These are phyloP conservation scores for Hippocampus mohnikei DNA, from an alignment of 2,113 vertebrate species.

Conservation along the genomic window DNA sequence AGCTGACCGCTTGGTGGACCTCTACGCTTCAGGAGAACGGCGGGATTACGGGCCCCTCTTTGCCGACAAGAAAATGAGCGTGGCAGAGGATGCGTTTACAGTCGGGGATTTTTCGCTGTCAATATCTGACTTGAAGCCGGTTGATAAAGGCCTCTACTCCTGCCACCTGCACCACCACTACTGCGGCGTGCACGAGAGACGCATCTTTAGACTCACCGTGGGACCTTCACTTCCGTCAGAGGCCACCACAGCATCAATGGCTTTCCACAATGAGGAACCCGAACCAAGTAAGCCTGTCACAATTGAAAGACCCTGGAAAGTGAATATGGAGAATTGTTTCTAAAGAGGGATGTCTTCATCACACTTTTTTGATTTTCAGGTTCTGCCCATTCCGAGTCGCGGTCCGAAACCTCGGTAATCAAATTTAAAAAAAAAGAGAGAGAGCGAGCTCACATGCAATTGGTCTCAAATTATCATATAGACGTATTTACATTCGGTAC, in stretches of 20 bases:
- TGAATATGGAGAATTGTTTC: not conserved
- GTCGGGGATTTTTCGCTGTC: conserved; percentile 87
- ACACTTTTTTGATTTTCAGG: no score
- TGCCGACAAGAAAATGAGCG: conserved; percentile 78
- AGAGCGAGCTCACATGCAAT: no score
- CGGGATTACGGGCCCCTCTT: conserved; percentile 82
- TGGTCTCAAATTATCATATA: no score
- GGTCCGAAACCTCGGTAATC: no score
- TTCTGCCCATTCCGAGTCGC: no score
- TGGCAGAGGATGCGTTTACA: conserved; percentile 79
- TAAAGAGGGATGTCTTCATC: no score
- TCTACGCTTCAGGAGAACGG: conserved; percentile 88
- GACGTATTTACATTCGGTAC: no score
- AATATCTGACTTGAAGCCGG: conserved; percentile 71
- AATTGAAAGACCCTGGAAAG: not conserved
- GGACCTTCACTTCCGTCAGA: conserved; percentile 43
- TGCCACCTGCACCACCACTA: conserved; percentile 97
- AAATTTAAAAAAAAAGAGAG: no score
- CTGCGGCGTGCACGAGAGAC: conserved; percentile 88
- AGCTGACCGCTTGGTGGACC: conserved; percentile 87
- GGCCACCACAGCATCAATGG: conserved; percentile 47
- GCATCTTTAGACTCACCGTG: conserved; percentile 81
- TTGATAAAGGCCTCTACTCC: conserved; percentile 86
- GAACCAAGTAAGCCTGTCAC: conserved; percentile 56
- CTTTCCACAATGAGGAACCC: conserved; percentile 36